These are phyloP conservation scores for Leptosomus discolor DNA, from an alignment of 2,113 vertebrate genomes.

Conservation along the genomic window DNA sequence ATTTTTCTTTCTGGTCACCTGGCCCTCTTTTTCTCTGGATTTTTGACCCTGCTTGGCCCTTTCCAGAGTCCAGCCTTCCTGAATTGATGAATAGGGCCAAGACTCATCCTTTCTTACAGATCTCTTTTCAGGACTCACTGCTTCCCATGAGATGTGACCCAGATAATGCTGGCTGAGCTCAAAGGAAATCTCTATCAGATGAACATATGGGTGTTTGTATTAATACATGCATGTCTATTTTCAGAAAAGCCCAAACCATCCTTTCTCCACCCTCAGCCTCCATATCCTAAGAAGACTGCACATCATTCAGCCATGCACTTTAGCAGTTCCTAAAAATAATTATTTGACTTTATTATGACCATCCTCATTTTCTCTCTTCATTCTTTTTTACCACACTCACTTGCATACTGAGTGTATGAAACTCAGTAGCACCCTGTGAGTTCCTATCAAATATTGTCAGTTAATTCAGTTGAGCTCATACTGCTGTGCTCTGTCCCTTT, in stretches of 20 bases:
- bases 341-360: neutral
- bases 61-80: neutral
- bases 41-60: neutral
- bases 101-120: neutral
- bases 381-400: neutral
- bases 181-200: neutral
- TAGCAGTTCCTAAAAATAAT: neutral
- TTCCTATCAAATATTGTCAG: neutral
- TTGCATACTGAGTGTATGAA: neutral
- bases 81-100: neutral
- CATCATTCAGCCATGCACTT: neutral
- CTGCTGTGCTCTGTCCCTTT: neutral
- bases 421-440: neutral
- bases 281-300: neutral
- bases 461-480: neutral
- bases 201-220: neutral
- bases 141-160: neutral
- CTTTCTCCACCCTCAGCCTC: neutral
- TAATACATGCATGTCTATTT: neutral
- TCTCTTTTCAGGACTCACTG: neutral
- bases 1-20: neutral
- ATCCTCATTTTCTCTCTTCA: neutral
- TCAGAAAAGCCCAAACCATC: neutral
- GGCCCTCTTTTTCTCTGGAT: neutral
- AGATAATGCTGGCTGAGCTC: neutral